phyloP scores from a whole-genome alignment of 2,888 invertebrate genomes.

The Xestia xanthographa region DNA sequence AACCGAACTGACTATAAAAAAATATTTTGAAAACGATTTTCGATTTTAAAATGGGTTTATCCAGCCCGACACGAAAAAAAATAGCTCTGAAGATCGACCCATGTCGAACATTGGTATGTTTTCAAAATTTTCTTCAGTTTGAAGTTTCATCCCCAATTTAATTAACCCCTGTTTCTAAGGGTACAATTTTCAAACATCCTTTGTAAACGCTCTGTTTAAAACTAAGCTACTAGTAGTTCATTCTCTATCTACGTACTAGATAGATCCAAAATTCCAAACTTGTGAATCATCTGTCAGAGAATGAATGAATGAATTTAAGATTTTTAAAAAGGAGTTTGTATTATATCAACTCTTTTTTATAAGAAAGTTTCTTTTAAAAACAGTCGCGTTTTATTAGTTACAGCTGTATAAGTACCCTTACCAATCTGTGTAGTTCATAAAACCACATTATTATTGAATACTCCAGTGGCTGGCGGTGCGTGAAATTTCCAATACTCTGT shows the following conservation, averaged over 20 bases:
- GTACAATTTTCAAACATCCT: not conserved
- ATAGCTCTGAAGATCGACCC: no score
- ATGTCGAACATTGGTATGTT: not conserved
- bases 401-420: constrained; percentile 20
- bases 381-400: not conserved
- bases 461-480: constrained; percentile 36
- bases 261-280: no score
- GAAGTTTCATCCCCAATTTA: not conserved
- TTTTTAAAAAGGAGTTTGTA: not conserved
- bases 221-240: not conserved
- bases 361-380: not conserved
- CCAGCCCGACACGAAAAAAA: no score
- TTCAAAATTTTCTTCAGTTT: not conserved
- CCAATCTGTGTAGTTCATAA: constrained; percentile 39
- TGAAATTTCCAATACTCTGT: constrained; percentile 69
- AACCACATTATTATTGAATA: constrained; percentile 60
- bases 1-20: no score
- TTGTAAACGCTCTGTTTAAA: not conserved
- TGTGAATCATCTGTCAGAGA: not conserved
- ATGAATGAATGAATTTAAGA: not conserved
- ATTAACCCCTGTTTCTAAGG: not conserved
- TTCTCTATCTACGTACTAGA: no score
- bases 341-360: not conserved
- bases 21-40: no score
- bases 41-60: no score